Conservation (phyloP, 2,113 vertebrate genomes). For the Naja naja region DNA sequence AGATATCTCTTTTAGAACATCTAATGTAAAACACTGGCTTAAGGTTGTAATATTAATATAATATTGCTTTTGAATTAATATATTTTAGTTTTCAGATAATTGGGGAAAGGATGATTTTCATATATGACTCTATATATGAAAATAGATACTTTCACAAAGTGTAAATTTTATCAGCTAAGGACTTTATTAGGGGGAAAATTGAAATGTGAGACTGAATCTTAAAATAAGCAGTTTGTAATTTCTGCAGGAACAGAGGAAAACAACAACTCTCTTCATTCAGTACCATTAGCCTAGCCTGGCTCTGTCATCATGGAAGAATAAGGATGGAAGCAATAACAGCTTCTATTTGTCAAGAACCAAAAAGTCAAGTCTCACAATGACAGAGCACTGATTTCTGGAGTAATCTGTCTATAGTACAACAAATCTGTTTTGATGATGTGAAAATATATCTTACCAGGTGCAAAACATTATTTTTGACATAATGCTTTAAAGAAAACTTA, state of each 20-base stretch:
- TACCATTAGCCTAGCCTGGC: not conserved
- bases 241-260: not conserved
- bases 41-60: not conserved
- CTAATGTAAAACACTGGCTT: not conserved
- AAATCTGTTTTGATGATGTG: not conserved
- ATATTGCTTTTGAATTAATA: not conserved
- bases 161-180: not conserved
- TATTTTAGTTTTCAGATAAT: not conserved
- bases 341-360: not conserved
- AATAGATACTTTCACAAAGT: not conserved
- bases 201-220: not conserved
- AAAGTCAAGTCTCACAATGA: not conserved
- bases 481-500: not conserved
- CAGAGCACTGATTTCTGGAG: not conserved
- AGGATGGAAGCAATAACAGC: not conserved
- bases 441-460: not conserved
- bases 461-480: not conserved
- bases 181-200: not conserved
- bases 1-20: not conserved
- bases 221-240: not conserved
- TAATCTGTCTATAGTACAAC: not conserved
- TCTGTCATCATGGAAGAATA: not conserved
- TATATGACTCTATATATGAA: not conserved
- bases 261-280: not conserved
- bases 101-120: not conserved